Evolutionary conservation across 2,888 invertebrate genomes (phyloP).

Genomic region (Choreutis nemorana): DNA sequence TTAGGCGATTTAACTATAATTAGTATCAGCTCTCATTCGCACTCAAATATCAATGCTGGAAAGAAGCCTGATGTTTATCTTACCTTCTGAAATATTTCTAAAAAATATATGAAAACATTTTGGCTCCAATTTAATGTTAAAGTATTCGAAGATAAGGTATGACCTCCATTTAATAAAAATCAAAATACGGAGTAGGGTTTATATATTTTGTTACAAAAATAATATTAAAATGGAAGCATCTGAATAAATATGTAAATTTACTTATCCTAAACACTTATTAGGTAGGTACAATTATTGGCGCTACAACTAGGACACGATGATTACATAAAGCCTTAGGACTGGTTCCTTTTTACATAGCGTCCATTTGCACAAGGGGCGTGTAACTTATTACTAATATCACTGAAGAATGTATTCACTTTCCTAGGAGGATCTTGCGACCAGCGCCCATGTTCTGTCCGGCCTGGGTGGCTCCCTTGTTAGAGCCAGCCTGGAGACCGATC

Average conservation of each 20-base stretch:
- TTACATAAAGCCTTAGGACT: conserved; percentile 25
- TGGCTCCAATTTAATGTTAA: too few species aligned
- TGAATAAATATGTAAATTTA: conserved; percentile 40
- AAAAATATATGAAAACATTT: too few species aligned
- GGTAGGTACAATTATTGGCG: conserved; percentile 42
- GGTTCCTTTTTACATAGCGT: conserved; percentile 51
- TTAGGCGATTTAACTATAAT: too few species aligned
- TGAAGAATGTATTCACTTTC: conserved; percentile 73
- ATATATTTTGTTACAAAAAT: conserved; percentile 53
- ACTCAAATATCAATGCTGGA: too few species aligned
- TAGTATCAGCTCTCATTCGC: too few species aligned
- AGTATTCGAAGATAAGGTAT: too few species aligned
- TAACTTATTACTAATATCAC: conserved; percentile 61
- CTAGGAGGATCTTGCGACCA: conserved; percentile 87
- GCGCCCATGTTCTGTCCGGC: conserved; percentile 91
- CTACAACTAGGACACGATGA: conserved; percentile 26
- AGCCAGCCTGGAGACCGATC: conserved; percentile 94
- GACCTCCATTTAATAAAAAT: too few species aligned
- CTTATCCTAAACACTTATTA: conserved; percentile 53
- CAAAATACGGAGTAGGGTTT: too few species aligned
- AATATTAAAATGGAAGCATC: conserved; percentile 58
- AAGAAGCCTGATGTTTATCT: too few species aligned
- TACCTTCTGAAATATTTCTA: too few species aligned
- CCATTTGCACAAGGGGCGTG: conserved; percentile 38
- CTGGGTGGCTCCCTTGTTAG: conserved; percentile 95